A percentile compares a stretch with the other conserved stretches of the same genome.
Evolutionary conservation across 2,113 vertebrate genomes (phyloP).

Genomic region (Castor canadensis): DNA sequence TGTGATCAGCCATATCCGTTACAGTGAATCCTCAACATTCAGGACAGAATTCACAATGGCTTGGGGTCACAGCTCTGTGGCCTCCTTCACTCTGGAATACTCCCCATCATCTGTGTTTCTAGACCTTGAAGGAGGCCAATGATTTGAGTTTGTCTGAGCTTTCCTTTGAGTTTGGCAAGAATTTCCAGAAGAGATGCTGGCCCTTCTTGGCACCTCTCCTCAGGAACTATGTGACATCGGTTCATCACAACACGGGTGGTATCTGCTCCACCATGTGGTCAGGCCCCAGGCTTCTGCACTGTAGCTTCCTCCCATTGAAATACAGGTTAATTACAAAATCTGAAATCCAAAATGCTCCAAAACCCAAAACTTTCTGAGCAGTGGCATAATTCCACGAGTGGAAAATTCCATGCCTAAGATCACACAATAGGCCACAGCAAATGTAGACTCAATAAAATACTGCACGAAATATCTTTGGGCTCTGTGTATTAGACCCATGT

Average conservation of each 20-base stretch:
- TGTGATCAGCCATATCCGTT: no score
- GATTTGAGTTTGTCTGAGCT: not conserved
- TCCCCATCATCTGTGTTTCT: not conserved
- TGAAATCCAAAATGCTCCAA: not conserved
- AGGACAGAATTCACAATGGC: not conserved
- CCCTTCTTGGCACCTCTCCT: not conserved
- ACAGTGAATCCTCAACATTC: not conserved
- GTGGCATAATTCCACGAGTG: no score
- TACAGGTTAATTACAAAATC: not conserved
- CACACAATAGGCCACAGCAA: not conserved
- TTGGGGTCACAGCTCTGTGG: not conserved
- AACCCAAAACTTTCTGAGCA: not conserved
- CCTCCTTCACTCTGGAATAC: no score
- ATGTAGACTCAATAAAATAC: not conserved
- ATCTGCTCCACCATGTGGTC: rapidly evolving
- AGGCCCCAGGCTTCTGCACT: not conserved
- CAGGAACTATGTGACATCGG: rapidly evolving
- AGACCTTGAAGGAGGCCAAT: not conserved
- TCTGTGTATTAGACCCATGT: no score
- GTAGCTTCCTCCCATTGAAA: not conserved
- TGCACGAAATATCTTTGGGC: not conserved
- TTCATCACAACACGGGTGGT: rapidly evolving
- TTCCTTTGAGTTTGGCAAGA: not conserved
- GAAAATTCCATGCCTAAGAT: not conserved
- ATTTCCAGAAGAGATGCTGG: not conserved